phyloP scores from a whole-genome alignment of 2,797 vertebrate species.

The Onychomys leucogaster region DNA sequence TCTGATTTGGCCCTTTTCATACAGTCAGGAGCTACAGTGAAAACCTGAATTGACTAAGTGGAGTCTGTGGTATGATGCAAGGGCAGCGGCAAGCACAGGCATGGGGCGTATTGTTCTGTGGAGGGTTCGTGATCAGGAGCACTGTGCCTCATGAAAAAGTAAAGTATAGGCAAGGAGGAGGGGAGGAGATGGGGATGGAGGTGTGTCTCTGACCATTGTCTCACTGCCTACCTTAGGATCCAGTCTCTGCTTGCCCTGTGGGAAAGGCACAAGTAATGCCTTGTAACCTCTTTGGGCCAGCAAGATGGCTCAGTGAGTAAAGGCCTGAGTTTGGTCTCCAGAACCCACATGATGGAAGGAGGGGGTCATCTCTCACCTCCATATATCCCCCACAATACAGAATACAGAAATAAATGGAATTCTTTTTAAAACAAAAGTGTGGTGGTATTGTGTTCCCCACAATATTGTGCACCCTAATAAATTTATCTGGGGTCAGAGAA shows the following conservation, averaged over 20 bases:
- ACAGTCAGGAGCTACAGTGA: neutral
- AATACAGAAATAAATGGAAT: neutral
- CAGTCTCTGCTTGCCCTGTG: neutral
- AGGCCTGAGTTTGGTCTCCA: neutral
- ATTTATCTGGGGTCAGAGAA: too few relatives aligned
- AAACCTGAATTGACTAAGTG: conserved; percentile 5
- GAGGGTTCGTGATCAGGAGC: conserved; percentile 43
- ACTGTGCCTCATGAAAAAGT: conserved; percentile 66
- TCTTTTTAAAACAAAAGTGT: neutral
- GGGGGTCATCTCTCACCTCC: neutral
- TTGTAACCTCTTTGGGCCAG: neutral
- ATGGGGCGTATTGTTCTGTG: conserved; percentile 61
- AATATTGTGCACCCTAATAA: too few relatives aligned
- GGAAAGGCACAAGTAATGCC: neutral
- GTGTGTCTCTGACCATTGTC: conserved; percentile 73
- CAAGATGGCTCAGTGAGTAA: neutral
- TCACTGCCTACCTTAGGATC: conserved; percentile 71
- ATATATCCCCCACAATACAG: neutral
- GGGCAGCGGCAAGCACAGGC: neutral
- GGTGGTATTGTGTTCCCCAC: too few relatives aligned
- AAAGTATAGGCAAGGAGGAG: neutral
- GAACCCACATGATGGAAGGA: neutral
- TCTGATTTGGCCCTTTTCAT: conserved; percentile 42
- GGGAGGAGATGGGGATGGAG: neutral
- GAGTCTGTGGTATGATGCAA: neutral